A percentile compares a stretch with the other conserved stretches of the same genome.
phyloP scores from a whole-genome alignment of 2,113 vertebrate genomes.

The Mohoua ochrocephala region DNA sequence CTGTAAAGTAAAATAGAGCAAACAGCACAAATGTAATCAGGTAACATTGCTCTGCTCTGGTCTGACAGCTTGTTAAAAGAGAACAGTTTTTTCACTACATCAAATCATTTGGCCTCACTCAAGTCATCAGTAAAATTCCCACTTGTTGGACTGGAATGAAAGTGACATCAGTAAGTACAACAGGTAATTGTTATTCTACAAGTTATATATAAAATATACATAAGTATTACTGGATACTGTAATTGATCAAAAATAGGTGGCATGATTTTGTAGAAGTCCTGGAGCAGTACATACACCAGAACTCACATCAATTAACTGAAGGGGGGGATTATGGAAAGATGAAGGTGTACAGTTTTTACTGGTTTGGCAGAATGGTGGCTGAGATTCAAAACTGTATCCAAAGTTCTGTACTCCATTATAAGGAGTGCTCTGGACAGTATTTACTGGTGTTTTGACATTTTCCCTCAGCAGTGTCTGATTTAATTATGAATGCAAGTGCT shows the following conservation, averaged over 20 bases:
- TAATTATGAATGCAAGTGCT: neutral
- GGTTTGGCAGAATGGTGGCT: neutral
- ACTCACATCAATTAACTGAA: neutral
- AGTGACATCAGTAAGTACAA: neutral
- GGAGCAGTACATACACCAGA: neutral
- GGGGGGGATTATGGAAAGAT: neutral
- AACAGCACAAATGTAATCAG: neutral
- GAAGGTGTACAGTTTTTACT: neutral
- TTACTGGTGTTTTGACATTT: neutral
- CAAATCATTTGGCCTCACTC: neutral
- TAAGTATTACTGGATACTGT: neutral
- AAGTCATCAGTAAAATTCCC: neutral
- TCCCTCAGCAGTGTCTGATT: neutral
- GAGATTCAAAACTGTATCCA: neutral
- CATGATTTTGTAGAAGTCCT: neutral
- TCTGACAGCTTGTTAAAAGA: neutral
- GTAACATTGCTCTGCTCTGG: neutral
- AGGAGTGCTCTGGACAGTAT: neutral
- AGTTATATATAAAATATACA: neutral
- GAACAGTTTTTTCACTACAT: neutral
- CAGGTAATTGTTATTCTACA: neutral
- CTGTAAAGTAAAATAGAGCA: neutral
- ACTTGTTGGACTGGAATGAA: neutral
- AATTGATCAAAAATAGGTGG: neutral
- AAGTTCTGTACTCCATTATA: neutral